Conservation (phyloP, 2,797 vertebrate genomes). For the Capromys pilorides region DNA sequence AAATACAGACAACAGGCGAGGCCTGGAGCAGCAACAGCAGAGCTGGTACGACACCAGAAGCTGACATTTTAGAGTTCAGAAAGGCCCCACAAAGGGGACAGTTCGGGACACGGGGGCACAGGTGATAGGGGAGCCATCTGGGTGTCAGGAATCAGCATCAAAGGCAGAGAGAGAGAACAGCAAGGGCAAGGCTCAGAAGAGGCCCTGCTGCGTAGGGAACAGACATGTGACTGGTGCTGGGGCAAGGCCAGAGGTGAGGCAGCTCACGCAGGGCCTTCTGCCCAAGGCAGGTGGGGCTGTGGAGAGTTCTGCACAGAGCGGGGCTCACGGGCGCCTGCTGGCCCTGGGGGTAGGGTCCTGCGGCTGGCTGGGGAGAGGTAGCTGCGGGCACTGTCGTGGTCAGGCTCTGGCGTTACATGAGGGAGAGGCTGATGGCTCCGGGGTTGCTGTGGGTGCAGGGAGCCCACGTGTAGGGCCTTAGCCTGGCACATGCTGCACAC, state of each 20-base stretch:
- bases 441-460: neutral
- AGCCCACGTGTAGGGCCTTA: neutral
- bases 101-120: neutral
- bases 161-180: neutral
- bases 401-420: rapidly evolving
- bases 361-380: neutral
- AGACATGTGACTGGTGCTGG: neutral
- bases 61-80: neutral
- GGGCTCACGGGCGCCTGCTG: neutral
- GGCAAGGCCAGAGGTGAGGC: neutral
- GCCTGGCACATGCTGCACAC: neutral
- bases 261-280: rapidly evolving
- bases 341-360: neutral
- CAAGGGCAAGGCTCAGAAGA: neutral
- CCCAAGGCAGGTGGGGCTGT: neutral
- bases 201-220: neutral
- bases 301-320: neutral
- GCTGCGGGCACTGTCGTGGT: neutral
- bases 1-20: neutral
- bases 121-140: rapidly evolving
- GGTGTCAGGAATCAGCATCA: neutral
- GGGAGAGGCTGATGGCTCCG: neutral
- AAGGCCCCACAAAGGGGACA: neutral
- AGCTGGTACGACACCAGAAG: neutral
- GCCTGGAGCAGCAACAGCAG: neutral